Percentiles rank a stretch among this genome's conserved stretches.
Conservation (phyloP, 1,140 invertebrate genomes). For the Aradophagus sp. region DNA sequence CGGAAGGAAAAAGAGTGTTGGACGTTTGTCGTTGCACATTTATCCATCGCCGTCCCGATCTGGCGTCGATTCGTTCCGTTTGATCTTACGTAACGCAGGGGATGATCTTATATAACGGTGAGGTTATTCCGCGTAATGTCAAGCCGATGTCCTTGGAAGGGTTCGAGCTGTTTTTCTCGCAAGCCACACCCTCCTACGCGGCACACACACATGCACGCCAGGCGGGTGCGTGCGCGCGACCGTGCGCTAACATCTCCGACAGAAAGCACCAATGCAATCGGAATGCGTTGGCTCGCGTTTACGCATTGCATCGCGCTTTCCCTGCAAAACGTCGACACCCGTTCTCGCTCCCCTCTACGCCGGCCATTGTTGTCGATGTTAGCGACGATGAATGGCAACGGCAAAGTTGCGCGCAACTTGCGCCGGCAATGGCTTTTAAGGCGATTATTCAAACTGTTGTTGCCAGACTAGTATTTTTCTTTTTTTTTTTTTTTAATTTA, state of each 20-base stretch:
- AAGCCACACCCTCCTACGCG: slow-evolving; percentile 39
- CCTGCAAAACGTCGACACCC: not conserved
- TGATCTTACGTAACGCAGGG: slow-evolving; percentile 29
- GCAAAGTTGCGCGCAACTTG: not conserved
- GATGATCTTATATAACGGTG: slow-evolving; percentile 39
- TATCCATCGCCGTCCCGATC: too few species aligned
- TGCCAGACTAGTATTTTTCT: too few species aligned
- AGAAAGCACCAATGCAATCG: slow-evolving; percentile 14
- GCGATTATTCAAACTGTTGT: too few species aligned
- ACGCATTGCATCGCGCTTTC: not conserved
- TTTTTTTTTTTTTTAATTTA: too few species aligned
- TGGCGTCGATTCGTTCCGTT: slow-evolving; percentile 8
- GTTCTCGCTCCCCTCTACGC: not conserved
- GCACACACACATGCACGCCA: not conserved
- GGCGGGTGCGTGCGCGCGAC: not conserved
- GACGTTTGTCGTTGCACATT: too few species aligned
- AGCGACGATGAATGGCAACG: slow-evolving; percentile 17
- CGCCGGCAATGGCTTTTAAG: not conserved
- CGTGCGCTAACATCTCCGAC: slow-evolving; percentile 2
- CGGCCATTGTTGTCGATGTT: slow-evolving; percentile 19
- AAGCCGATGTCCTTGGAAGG: slow-evolving; percentile 29
- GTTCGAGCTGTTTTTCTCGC: slow-evolving; percentile 35
- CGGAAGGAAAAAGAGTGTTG: too few species aligned
- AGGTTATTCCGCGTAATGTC: slow-evolving; percentile 30
- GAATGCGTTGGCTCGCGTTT: slow-evolving; percentile 12